Evolutionary conservation across 2,888 invertebrate genomes (phyloP), one percentile per base, ranked within the genome.

Genomic region (Physocephala rufipes): DNA sequence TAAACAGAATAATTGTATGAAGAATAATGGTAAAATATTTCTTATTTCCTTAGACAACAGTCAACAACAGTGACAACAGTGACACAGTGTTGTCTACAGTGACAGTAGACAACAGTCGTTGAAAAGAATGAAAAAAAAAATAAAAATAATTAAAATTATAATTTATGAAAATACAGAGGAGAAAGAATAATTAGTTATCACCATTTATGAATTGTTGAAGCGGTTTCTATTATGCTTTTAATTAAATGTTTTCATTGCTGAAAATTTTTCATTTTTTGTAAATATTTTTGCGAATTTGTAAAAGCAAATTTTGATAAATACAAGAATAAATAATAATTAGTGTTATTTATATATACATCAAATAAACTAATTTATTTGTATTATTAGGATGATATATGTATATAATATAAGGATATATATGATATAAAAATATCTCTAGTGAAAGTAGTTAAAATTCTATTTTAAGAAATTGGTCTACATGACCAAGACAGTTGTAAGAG

Each of bases 381-480:
- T 1, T 62, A 62, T 36, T 30, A 43, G 2, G 43, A 7, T 43
- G 9, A 43, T 21, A 62, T n/a, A 62, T 43, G 30, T 26, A 58
- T 58, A 3, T 58, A 58, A 58, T 58, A 58, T 58, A 58, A 24
- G 15, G 26, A 15, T 58, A 58, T 58, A 24, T 58, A 58, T n/a
- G n/a, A 61, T 61, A 61, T 24, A 15, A 59, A 36, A 9, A 36
- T 36, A 36, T 36, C 9, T 36, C 5, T 36, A 36, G 36, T 36
- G 9, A 36, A 36, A 7, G 36, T 36, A 36, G 36, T 36, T 7
- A 36, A 36, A 36, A 36, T 36, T 36, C 36, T 43, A 62, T n/a
- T 43, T 16, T n/a, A 62, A 15, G 43, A 62, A 62, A 43, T 43
- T 43, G 21, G 9, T 36, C 36, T 9, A 36, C 36, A 36, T 36